A percentile compares a stretch with the other conserved stretches of the same genome.
Conservation (phyloP, 2,888 invertebrate genomes). For the Perdita meconis region DNA sequence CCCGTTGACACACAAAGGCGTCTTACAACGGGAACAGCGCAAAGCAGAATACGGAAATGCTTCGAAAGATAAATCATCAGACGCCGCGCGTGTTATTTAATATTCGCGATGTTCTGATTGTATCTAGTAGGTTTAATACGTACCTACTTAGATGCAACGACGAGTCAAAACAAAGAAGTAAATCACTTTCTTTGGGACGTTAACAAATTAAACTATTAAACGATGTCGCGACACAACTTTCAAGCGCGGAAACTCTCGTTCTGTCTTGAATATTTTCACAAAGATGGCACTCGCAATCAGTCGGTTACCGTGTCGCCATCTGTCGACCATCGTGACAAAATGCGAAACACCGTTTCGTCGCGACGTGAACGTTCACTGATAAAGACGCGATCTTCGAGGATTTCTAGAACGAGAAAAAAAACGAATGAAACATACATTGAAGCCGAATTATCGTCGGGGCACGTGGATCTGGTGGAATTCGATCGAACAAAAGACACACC, state of each 20-base stretch:
- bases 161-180: slow-evolving; percentile 40
- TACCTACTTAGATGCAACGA: slow-evolving; percentile 6
- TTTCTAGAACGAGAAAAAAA: background rate
- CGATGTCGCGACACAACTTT: background rate
- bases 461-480: background rate
- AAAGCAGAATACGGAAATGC: background rate
- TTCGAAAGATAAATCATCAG: background rate
- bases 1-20: background rate
- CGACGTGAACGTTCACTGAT: slow-evolving; percentile 26
- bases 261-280: slow-evolving; percentile 23
- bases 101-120: background rate
- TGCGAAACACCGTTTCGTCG: background rate
- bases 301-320: slow-evolving; percentile 33
- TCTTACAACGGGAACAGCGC: background rate
- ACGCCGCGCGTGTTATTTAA: background rate
- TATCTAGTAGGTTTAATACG: background rate
- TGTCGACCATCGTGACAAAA: slow-evolving; percentile 9
- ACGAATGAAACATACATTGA: background rate
- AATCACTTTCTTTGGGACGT: slow-evolving; percentile 29
- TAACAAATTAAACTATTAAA: slow-evolving; percentile 12
- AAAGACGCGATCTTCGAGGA: background rate
- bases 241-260: slow-evolving; percentile 10
- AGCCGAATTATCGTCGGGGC: background rate
- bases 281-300: slow-evolving; percentile 36
- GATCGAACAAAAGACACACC: background rate